Percentiles rank a stretch among this genome's conserved stretches.
phyloP scores from a whole-genome alignment of 2,113 vertebrate genomes.

The Trematomus loennbergii region DNA sequence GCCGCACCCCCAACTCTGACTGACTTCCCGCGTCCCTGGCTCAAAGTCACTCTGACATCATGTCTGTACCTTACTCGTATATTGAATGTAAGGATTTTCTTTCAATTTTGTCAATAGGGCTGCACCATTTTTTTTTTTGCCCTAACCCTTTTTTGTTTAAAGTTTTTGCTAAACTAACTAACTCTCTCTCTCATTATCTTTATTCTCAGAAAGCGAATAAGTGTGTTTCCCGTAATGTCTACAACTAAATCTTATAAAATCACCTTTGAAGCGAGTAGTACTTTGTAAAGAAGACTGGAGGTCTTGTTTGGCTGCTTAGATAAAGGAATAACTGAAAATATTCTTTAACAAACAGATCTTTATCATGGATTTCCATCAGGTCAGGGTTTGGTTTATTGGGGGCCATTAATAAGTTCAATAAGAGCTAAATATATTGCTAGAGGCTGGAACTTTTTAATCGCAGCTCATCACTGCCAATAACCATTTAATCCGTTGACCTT shows the following conservation, averaged over 20 bases:
- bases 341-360: background rate
- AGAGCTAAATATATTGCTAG: background rate
- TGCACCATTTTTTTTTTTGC: no score
- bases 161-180: background rate
- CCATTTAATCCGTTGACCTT: background rate
- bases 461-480: background rate
- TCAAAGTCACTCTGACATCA: no score
- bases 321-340: background rate
- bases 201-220: background rate
- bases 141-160: no score
- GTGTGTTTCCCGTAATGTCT: background rate
- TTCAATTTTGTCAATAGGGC: no score
- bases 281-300: background rate
- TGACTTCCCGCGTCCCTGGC: no score
- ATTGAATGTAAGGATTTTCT: no score
- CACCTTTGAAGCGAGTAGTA: background rate
- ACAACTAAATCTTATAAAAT: background rate
- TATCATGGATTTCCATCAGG: no score
- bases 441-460: constrained; percentile 5
- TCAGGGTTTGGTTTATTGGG: background rate
- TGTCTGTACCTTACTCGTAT: no score
- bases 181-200: background rate
- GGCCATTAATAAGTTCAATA: background rate
- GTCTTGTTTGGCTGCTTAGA: background rate
- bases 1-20: no score